Conservation (phyloP, 2,797 vertebrate genomes). For the Borostomias antarcticus region DNA sequence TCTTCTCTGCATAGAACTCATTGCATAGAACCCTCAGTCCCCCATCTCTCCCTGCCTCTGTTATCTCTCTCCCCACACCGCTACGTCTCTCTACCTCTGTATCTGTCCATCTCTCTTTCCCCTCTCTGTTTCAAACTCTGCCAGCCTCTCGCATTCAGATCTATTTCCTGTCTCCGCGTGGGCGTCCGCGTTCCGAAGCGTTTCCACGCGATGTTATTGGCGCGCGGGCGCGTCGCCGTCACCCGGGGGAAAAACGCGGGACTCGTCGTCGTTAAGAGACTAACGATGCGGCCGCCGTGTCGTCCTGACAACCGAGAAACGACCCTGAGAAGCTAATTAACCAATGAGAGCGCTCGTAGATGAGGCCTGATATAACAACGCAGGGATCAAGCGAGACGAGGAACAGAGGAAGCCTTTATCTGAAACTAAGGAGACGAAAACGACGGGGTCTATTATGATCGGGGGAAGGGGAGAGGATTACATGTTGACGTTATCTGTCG, state of each 20-base stretch:
- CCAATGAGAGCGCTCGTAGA: slow-evolving; percentile 63
- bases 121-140: slow-evolving; percentile 19
- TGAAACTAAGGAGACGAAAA: background rate
- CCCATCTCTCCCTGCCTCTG: slow-evolving; percentile 17
- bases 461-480: slow-evolving; percentile 27
- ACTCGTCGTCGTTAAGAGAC: slow-evolving; percentile 63
- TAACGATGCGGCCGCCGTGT: slow-evolving; percentile 45
- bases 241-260: slow-evolving; percentile 51
- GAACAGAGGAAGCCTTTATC: slow-evolving; percentile 37
- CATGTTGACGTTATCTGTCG: slow-evolving; percentile 35
- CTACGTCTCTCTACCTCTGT: background rate
- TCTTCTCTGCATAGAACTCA: slow-evolving; percentile 17
- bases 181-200: slow-evolving; percentile 34
- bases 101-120: slow-evolving; percentile 19
- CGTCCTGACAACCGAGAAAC: slow-evolving; percentile 62
- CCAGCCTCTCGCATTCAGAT: background rate
- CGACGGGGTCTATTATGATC: slow-evolving; percentile 48
- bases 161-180: slow-evolving; percentile 32
- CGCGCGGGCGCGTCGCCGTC: slow-evolving; percentile 51
- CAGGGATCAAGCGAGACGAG: slow-evolving; percentile 45
- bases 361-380: slow-evolving; percentile 38
- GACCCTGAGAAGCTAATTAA: slow-evolving; percentile 42
- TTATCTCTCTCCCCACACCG: background rate
- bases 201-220: too few species aligned
- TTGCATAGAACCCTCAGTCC: slow-evolving; percentile 7